A percentile compares a stretch with the other conserved stretches of the same genome.
Conservation (phyloP, 1,140 invertebrate species). For the Polyergus mexicanus region DNA sequence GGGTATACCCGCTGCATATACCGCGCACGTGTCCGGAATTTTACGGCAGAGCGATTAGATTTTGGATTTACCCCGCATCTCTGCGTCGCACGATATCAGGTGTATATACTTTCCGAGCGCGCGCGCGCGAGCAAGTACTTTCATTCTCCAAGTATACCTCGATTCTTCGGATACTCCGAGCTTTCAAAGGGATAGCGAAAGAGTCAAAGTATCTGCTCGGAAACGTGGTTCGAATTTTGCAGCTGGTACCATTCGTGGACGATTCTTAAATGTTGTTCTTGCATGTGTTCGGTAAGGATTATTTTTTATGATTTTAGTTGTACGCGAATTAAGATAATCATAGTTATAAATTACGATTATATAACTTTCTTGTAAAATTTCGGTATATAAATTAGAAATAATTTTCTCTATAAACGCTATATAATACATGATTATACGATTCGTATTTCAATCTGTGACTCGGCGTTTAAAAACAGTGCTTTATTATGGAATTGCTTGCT, state of each 20-base stretch:
- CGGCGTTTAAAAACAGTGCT: not conserved
- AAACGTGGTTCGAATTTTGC: constrained; percentile 46
- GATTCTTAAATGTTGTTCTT: constrained; percentile 47
- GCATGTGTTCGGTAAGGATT: not conserved
- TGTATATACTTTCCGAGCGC: constrained; percentile 60
- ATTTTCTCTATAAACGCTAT: not conserved
- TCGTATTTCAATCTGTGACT: constrained; percentile 1
- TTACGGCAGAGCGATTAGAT: constrained; percentile 71
- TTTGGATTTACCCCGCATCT: constrained; percentile 69
- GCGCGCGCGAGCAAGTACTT: constrained; percentile 63
- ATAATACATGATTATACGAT: no score
- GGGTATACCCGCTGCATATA: constrained; percentile 40
- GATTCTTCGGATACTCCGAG: constrained; percentile 41
- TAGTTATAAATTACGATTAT: no score
- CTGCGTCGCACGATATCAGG: constrained; percentile 55
- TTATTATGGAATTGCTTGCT: constrained; percentile 28
- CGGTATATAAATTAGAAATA: not conserved
- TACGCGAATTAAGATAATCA: not conserved
- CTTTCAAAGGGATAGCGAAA: constrained; percentile 60
- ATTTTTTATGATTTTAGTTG: not conserved
- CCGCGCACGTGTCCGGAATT: constrained; percentile 74
- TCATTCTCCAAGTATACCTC: constrained; percentile 54
- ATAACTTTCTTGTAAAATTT: not conserved
- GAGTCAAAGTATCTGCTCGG: constrained; percentile 55
- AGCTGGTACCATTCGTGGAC: constrained; percentile 10